A percentile compares a stretch with the other conserved stretches of the same genome.
Conservation (phyloP, 2,888 invertebrate genomes). For the Hypselothyrea guttata region DNA sequence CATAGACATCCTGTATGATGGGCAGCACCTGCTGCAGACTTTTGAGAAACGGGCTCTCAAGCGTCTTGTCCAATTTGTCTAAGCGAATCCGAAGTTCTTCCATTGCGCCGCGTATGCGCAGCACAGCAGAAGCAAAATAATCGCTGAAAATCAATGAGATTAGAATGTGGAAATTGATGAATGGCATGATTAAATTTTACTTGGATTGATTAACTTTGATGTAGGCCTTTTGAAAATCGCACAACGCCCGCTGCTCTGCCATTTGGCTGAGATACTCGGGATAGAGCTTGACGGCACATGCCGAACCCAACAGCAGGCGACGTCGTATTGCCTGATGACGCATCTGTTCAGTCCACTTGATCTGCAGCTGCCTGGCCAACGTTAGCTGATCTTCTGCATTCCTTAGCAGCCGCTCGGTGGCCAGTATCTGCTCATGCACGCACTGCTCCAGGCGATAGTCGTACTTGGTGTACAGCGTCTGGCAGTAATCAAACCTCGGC, state of each 20-base stretch:
- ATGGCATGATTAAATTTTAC: constrained; percentile 32
- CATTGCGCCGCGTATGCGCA: constrained; percentile 37
- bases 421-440: constrained; percentile 65
- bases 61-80: constrained; percentile 52
- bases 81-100: constrained; percentile 49
- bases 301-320: constrained; percentile 40
- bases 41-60: constrained; percentile 59
- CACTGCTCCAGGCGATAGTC: constrained; percentile 65
- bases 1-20: constrained; percentile 56
- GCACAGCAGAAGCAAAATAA: constrained; percentile 34
- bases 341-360: constrained; percentile 40
- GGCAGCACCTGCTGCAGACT: constrained; percentile 44
- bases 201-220: constrained; percentile 61
- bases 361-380: constrained; percentile 38
- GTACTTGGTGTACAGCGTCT: constrained; percentile 62
- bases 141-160: constrained; percentile 9
- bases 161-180: not conserved
- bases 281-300: constrained; percentile 63
- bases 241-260: constrained; percentile 55
- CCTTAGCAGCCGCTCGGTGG: constrained; percentile 48
- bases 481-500: constrained; percentile 53
- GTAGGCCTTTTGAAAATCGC: constrained; percentile 57
- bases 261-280: constrained; percentile 71
- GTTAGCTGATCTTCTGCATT: constrained; percentile 30
- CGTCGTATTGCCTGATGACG: constrained; percentile 58